These are phyloP conservation scores for Rhabdomys dilectus DNA, from an alignment of 2,113 vertebrate genomes.

Conservation along the genomic window DNA sequence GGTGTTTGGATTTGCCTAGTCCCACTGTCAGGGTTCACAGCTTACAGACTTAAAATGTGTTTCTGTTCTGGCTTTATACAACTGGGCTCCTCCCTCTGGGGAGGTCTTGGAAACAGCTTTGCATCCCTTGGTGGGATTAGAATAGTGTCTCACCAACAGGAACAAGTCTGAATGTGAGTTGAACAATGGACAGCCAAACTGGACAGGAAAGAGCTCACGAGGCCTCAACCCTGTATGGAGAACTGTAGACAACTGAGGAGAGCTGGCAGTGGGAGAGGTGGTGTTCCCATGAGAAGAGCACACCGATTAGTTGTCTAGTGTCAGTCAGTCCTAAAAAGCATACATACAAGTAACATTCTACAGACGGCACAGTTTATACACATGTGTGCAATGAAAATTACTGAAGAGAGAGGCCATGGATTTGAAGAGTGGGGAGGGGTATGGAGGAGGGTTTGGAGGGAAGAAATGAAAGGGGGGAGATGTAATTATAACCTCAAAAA, in stretches of 20 bases:
- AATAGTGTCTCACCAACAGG: neutral
- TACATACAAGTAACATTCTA: neutral
- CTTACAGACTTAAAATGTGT: neutral
- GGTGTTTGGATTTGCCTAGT: neutral
- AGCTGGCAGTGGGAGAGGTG: neutral
- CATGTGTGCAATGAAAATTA: neutral
- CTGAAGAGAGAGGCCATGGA: neutral
- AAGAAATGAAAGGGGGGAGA: neutral
- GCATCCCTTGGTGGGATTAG: neutral
- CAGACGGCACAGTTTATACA: neutral
- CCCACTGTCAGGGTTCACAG: neutral
- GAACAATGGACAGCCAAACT: too few species aligned
- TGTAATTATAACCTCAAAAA: neutral
- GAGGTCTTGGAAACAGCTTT: neutral
- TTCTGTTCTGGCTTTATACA: neutral
- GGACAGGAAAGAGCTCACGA: fast-evolving
- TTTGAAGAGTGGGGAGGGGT: neutral
- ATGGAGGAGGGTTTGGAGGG: neutral
- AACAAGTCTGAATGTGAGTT: neutral
- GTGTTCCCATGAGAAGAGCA: neutral
- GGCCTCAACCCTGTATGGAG: neutral
- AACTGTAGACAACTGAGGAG: neutral
- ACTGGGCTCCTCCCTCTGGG: neutral
- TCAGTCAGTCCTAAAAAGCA: neutral
- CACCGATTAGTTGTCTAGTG: neutral